Evolutionary conservation across 2,113 vertebrate species (phyloP).

Genomic region (Antechinus flavipes): DNA sequence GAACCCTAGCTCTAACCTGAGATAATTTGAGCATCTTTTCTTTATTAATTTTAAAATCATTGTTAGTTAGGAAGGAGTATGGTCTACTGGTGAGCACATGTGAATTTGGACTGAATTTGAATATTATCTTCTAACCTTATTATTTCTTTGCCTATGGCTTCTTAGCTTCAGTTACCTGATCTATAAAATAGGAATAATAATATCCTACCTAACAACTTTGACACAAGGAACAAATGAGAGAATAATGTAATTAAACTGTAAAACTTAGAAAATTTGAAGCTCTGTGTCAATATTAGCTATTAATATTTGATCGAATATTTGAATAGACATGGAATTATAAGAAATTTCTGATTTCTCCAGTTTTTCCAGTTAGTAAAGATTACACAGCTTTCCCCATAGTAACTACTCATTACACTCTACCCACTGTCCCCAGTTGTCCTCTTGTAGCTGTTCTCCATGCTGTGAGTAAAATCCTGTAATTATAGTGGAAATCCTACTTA

Average conservation of each 20-base stretch:
- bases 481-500: constrained; percentile 63
- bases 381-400: constrained; percentile 11
- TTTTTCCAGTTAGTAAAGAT: not conserved
- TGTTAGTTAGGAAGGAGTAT: not conserved
- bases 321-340: not conserved
- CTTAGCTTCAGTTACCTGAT: not conserved
- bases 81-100: not conserved
- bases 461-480: constrained; percentile 77
- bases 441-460: constrained; percentile 54
- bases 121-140: not conserved
- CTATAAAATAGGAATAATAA: not conserved
- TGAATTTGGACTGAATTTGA: not conserved
- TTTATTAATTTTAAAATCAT: not conserved
- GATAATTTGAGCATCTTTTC: not conserved
- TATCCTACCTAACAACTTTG: not conserved
- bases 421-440: constrained; percentile 61
- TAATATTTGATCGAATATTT: not conserved
- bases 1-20: not conserved
- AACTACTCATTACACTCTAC: constrained; percentile 4
- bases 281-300: not conserved
- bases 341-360: not conserved
- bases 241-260: not conserved
- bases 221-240: not conserved
- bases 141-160: not conserved
- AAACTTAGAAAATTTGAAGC: not conserved